phyloP scores from a whole-genome alignment of 2,113 vertebrate species.

The Heterotilapia buettikoferi region DNA sequence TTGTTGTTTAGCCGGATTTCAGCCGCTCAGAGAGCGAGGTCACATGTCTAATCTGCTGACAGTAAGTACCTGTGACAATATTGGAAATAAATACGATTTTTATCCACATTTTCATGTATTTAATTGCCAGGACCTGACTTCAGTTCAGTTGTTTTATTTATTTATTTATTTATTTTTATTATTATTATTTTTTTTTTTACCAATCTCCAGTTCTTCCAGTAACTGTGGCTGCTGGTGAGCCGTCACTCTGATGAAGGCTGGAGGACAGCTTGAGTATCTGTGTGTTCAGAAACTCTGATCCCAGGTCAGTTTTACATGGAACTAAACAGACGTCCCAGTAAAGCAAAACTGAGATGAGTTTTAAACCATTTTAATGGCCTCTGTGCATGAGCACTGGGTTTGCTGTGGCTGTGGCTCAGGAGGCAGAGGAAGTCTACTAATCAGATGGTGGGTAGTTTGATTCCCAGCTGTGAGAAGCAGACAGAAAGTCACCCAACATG shows the following conservation, averaged over 20 bases:
- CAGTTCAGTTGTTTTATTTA: neutral
- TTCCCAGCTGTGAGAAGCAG: neutral
- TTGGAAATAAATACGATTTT: fast-evolving
- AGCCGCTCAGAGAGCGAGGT: neutral
- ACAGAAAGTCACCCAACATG: neutral
- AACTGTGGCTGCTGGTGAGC: neutral
- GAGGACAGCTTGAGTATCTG: neutral
- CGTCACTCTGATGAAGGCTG: neutral
- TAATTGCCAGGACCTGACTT: neutral
- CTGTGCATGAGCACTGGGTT: neutral
- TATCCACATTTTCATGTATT: neutral
- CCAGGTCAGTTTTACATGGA: neutral
- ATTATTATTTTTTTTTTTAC: neutral
- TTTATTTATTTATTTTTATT: neutral
- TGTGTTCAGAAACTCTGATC: neutral
- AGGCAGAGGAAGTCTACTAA: neutral
- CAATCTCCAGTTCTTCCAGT: neutral
- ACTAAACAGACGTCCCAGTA: neutral
- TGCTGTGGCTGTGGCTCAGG: neutral
- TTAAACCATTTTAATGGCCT: neutral
- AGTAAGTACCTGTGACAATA: neutral
- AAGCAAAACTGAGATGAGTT: neutral
- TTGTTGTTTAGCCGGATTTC: neutral
- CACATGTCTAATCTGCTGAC: neutral
- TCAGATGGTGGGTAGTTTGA: neutral